These are phyloP conservation scores for Sebastes miniatus DNA, from an alignment of 2,797 vertebrate species.

Conservation along the genomic window DNA sequence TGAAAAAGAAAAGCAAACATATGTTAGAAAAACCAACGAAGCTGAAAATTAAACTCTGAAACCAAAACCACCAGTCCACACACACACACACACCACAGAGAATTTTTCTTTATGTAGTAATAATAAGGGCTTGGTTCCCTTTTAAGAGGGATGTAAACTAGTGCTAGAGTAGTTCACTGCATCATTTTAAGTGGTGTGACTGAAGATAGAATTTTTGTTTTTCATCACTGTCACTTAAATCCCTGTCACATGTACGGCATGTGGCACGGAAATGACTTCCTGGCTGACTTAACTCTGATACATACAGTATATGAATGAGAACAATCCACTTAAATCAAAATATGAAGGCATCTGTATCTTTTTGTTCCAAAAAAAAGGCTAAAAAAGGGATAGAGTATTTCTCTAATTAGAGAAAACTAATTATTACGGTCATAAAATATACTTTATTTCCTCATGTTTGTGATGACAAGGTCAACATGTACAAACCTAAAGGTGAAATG, in stretches of 20 bases:
- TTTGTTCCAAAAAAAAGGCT: not conserved
- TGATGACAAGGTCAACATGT: not conserved
- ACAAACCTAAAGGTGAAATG: not conserved
- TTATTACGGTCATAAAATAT: not conserved
- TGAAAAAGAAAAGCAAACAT: conserved; percentile 58
- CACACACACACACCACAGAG: conserved; percentile 9
- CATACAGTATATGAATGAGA: not conserved
- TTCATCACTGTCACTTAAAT: not conserved
- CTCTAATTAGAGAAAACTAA: not conserved
- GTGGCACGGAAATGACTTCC: not conserved
- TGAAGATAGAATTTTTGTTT: not conserved
- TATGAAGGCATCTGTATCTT: not conserved
- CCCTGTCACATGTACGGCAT: not conserved
- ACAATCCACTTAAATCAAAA: not conserved
- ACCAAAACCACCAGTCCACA: conserved; percentile 42
- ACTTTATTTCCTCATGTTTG: not conserved
- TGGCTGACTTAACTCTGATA: not conserved
- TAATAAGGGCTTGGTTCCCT: conserved; percentile 12
- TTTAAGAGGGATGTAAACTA: conserved; percentile 17
- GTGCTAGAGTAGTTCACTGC: conserved; percentile 2
- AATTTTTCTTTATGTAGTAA: conserved; percentile 32
- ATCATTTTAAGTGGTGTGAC: conserved; percentile 28
- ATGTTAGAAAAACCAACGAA: conserved; percentile 29
- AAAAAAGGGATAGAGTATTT: not conserved
- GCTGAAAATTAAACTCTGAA: conserved; percentile 39